Evolutionary conservation across 2,113 vertebrate species (phyloP), one percentile per base, ranked within the genome.

Genomic region (Echinops telfairi): DNA sequence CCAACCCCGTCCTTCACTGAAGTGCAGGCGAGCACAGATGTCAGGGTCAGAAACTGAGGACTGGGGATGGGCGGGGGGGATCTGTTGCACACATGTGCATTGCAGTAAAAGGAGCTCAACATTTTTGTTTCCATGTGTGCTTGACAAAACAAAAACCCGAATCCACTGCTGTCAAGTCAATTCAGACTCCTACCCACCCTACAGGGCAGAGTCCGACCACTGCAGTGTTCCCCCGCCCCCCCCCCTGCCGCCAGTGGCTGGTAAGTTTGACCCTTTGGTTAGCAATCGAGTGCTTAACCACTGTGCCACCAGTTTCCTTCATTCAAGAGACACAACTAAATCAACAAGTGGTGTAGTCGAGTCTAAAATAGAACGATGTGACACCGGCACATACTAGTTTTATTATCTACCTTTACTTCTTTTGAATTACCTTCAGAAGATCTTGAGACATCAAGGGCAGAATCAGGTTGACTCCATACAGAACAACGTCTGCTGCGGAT

Each of bases 401-500:
- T 73, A 82, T 43, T 15, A 4, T 58, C 77, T 62, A 83, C 15
- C 75, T 53, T 81, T 25, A 36, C 10, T 70, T 40, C 71, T 66
- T 40, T 76, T 12, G 5, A 78, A 95, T 97, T 97, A 99, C 99
- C 98, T 99, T 99, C 91, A 99, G 98, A 95, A 99, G 98, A 97
- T 99, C 99, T 97, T 99, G 99, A 95, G 99, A 99, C 99, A 99
- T 99, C 94, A 99, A 98, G 7, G 99, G 99, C 92, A 99, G 98
- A 88, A 99, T 99, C 64, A 99, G 98, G 96, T 99, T 99, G 94
- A 99, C 99, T 6, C 99, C 99, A 58, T 99, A 99, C 27, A 99
- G 98, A 91, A 99, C 99, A 43, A 99, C 99, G 78, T 99, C 99
- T 57, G 99, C 99, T 19, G 99, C 99, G 0, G 99, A 99, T 6